Evolutionary conservation across 2,797 vertebrate genomes (phyloP).

Genomic region (Alauda arvensis): DNA sequence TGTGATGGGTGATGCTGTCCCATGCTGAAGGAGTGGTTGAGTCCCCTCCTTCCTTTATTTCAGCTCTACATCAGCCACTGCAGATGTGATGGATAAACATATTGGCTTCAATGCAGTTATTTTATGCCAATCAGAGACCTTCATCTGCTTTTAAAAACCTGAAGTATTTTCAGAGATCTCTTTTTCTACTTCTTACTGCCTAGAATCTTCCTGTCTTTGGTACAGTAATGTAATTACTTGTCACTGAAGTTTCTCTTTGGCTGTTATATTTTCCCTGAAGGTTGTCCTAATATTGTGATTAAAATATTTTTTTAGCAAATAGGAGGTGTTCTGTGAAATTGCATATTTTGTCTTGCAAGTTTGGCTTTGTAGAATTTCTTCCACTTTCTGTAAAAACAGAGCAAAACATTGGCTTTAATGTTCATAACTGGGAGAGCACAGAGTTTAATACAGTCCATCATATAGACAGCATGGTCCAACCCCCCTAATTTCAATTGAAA

Average conservation of each 20-base stretch:
- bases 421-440: not conserved
- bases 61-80: not conserved
- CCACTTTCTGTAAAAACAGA: not conserved
- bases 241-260: not conserved
- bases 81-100: not conserved
- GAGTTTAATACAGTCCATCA: not conserved
- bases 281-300: not conserved
- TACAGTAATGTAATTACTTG: not conserved
- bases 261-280: not conserved
- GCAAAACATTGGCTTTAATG: not conserved
- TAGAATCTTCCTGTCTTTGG: not conserved
- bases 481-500: not conserved
- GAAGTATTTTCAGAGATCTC: not conserved
- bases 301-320: not conserved
- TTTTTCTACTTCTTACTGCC: not conserved
- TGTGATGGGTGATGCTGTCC: rapidly evolving
- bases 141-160: not conserved
- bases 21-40: not conserved
- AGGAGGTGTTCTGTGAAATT: not conserved
- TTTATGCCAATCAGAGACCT: not conserved
- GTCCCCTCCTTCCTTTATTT: not conserved
- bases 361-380: not conserved
- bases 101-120: not conserved
- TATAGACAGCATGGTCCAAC: not conserved
- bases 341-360: not conserved